Conservation (phyloP, 53 echinoderm and acorn worm species). For the Apostichopus leukothele region DNA sequence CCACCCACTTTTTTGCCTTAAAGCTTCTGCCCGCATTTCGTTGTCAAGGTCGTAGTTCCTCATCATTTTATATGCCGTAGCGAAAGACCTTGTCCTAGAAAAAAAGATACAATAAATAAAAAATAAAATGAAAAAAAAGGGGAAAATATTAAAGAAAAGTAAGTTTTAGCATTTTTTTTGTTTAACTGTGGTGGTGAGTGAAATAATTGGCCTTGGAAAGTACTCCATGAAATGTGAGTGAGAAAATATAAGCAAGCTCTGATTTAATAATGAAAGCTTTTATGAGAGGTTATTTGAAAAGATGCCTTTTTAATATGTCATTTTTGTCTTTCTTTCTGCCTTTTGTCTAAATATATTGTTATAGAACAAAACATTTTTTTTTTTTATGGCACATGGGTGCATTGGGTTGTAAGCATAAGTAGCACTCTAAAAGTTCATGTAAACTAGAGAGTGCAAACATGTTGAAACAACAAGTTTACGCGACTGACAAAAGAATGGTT, state of each 20-base stretch:
- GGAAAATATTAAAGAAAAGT: too few species aligned
- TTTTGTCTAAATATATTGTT: not conserved
- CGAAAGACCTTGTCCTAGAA: not conserved
- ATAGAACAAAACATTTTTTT: not conserved
- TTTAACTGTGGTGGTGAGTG: not conserved
- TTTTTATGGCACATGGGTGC: not conserved
- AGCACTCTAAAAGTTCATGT: not conserved
- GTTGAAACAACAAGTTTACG: not conserved
- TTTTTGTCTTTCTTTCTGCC: not conserved
- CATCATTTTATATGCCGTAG: not conserved
- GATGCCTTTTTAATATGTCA: not conserved
- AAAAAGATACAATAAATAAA: not conserved
- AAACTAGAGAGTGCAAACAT: not conserved
- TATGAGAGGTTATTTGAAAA: not conserved
- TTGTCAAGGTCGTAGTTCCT: not conserved
- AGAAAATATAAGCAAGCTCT: not conserved
- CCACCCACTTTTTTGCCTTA: not conserved
- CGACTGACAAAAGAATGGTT: not conserved
- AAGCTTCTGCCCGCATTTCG: not conserved
- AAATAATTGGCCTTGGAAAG: not conserved
- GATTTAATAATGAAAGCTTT: conserved; percentile 8
- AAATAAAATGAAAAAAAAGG: too few species aligned
- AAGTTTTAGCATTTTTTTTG: not conserved
- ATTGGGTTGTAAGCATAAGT: not conserved
- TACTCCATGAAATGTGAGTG: not conserved